Conservation (phyloP, 2,113 vertebrate genomes). For the Osmerus eperlanus region DNA sequence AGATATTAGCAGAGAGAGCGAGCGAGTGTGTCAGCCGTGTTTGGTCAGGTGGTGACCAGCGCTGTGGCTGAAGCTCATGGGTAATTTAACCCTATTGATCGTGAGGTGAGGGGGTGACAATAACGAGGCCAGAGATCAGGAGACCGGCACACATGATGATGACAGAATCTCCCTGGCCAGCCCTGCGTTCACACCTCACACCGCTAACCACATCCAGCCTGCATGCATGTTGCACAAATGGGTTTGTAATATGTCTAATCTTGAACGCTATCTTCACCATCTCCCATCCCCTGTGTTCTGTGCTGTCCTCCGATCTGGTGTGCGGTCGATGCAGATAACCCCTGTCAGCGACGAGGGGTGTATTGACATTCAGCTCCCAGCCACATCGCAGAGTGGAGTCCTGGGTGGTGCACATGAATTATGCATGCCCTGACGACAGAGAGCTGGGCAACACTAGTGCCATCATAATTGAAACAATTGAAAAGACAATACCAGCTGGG, state of each 20-base stretch:
- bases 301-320: slow-evolving; percentile 55
- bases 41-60: slow-evolving; percentile 45
- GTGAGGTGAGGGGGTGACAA: slow-evolving; percentile 49
- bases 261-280: slow-evolving; percentile 48
- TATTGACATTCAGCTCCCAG: slow-evolving; percentile 77
- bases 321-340: slow-evolving; percentile 65
- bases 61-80: slow-evolving; percentile 58
- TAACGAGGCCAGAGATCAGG: slow-evolving; percentile 66
- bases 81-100: slow-evolving; percentile 71
- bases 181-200: too few species aligned
- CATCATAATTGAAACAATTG: slow-evolving; percentile 80
- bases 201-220: too few species aligned
- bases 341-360: slow-evolving; percentile 55
- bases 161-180: not conserved
- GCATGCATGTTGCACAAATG: too few species aligned
- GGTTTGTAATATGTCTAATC: not conserved
- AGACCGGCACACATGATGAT: slow-evolving; percentile 58
- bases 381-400: slow-evolving; percentile 69
- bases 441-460: slow-evolving; percentile 72
- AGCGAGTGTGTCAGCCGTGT: slow-evolving; percentile 49
- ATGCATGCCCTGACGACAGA: slow-evolving; percentile 72
- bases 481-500: slow-evolving; percentile 78
- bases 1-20: slow-evolving; percentile 33
- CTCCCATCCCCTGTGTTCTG: slow-evolving; percentile 56
- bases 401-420: slow-evolving; percentile 73